Percentiles rank a stretch among this genome's conserved stretches.
Conservation (phyloP, 2,888 invertebrate genomes). For the Xanthia icteritia region DNA sequence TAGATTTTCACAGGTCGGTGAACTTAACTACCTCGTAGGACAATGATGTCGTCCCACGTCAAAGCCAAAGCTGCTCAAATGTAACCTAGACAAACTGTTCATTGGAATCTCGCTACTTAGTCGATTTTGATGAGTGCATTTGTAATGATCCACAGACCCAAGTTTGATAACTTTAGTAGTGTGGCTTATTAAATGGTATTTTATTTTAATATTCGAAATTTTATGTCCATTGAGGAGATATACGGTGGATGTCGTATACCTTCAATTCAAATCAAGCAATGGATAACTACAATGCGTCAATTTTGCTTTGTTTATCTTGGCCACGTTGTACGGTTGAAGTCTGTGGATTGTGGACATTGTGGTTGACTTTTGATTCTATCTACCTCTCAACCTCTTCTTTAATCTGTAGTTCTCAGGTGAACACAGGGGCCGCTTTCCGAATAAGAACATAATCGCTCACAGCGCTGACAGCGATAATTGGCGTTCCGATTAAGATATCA, state of each 20-base stretch:
- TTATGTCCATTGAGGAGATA: background rate
- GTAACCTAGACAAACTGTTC: too few species aligned
- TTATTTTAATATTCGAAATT: background rate
- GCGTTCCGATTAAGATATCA: too few species aligned
- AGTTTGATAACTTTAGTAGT: background rate
- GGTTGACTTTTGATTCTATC: constrained; percentile 4
- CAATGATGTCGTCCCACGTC: too few species aligned
- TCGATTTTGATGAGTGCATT: too few species aligned
- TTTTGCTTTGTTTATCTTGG: constrained; percentile 15
- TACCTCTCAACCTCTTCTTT: background rate
- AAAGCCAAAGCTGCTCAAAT: too few species aligned
- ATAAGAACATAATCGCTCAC: too few species aligned
- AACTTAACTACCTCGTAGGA: too few species aligned
- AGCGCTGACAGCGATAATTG: too few species aligned
- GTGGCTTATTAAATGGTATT: background rate
- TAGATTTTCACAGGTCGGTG: too few species aligned
- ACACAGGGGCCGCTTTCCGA: too few species aligned
- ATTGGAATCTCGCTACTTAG: too few species aligned
- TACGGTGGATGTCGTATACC: background rate
- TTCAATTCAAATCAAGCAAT: background rate
- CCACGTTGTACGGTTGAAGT: constrained; percentile 32
- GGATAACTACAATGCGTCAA: background rate
- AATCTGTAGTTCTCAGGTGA: constrained; percentile 9
- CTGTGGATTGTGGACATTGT: background rate
- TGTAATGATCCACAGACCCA: background rate